Percentiles rank a stretch among this genome's conserved stretches.
Evolutionary conservation across 2,797 vertebrate genomes (phyloP).

Genomic region (Lithobates pipiens): DNA sequence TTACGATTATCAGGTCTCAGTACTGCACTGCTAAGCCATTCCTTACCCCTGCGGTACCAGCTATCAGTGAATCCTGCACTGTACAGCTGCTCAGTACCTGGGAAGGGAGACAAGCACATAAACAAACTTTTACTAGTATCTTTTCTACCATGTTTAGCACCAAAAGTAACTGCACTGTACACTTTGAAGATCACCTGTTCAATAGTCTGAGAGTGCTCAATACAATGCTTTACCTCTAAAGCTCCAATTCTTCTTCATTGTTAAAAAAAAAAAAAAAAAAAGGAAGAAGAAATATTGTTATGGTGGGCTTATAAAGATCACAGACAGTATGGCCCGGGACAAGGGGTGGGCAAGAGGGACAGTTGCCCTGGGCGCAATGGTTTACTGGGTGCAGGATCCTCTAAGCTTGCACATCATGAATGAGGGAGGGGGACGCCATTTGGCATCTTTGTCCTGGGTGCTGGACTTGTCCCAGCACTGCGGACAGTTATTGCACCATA

Average conservation of each 20-base stretch:
- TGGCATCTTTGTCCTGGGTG: no score
- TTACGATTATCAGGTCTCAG: neutral
- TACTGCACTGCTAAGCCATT: conserved; percentile 32
- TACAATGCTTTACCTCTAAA: no score
- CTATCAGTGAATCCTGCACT: conserved; percentile 50
- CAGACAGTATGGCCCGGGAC: no score
- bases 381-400: no score
- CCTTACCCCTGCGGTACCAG: conserved; percentile 24
- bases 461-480: no score
- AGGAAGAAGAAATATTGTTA: no score
- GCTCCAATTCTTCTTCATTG: neutral
- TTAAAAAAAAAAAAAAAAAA: neutral
- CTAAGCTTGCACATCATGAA: no score
- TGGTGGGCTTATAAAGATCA: no score
- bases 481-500: no score
- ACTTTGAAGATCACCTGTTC: neutral
- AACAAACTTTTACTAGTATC: neutral
- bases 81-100: neutral
- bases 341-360: no score
- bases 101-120: conserved; percentile 5
- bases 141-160: conserved; percentile 25
- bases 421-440: no score
- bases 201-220: neutral
- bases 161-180: conserved; percentile 24
- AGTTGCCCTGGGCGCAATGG: no score